These are phyloP conservation scores for Drosophila nigricruria DNA, from an alignment of 2,888 invertebrate genomes.

Conservation along the genomic window DNA sequence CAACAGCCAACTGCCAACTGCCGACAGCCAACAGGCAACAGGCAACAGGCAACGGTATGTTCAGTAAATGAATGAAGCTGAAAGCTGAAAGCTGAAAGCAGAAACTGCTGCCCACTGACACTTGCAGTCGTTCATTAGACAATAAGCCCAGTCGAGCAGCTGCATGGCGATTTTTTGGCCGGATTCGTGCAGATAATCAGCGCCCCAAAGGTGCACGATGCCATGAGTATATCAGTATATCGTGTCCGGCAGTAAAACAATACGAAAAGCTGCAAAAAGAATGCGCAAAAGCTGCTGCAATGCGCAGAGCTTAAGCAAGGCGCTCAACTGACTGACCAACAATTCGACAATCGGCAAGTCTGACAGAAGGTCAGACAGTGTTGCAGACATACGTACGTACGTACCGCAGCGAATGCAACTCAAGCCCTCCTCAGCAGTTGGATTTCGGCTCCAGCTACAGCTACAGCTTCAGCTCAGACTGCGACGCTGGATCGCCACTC, in stretches of 20 bases:
- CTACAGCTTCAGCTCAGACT: conserved; percentile 10
- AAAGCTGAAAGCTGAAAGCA: conserved; percentile 10
- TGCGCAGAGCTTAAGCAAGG: conserved; percentile 68
- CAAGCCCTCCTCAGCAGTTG: conserved; percentile 49
- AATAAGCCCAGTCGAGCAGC: conserved; percentile 43
- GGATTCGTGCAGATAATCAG: conserved; percentile 72
- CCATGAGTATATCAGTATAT: conserved; percentile 26
- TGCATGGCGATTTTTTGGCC: conserved; percentile 21
- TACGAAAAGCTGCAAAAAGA: conserved; percentile 53
- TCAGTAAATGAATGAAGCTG: conserved; percentile 48
- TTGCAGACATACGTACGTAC: not conserved
- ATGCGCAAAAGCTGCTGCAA: conserved; percentile 59
- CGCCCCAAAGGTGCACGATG: conserved; percentile 46
- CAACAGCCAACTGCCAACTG: conserved; percentile 18
- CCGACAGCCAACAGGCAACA: conserved; percentile 1
- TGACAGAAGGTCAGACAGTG: conserved; percentile 17
- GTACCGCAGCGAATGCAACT: conserved; percentile 49
- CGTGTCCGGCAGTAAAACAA: conserved; percentile 55
- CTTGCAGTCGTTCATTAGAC: conserved; percentile 56
- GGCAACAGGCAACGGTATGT: conserved; percentile 11
- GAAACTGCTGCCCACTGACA: conserved; percentile 24
- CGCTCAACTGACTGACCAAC: conserved; percentile 57
- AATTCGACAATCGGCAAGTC: conserved; percentile 34
- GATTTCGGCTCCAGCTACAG: conserved; percentile 38
- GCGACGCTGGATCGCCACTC: conserved; percentile 35